Percentiles rank a stretch among this genome's conserved stretches.
Evolutionary conservation across 2,797 vertebrate species (phyloP).

Genomic region (Todus mexicanus): DNA sequence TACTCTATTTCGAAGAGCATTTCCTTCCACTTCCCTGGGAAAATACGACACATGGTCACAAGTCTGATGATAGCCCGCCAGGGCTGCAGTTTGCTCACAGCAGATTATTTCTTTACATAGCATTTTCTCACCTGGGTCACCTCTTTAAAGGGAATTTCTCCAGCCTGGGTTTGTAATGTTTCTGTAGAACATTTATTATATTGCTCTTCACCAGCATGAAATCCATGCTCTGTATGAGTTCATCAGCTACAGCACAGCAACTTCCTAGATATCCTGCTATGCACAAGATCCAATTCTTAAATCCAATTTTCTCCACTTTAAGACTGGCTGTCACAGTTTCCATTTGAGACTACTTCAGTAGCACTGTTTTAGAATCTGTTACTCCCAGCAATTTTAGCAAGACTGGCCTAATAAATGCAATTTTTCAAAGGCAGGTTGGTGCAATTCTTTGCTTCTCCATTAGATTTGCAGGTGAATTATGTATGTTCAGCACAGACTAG

Average conservation of each 20-base stretch:
- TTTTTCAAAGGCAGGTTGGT: slow-evolving; percentile 6
- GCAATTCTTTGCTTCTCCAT: background rate
- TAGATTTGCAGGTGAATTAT: background rate
- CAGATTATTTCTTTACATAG: slow-evolving; percentile 57
- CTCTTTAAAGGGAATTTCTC: slow-evolving; percentile 62
- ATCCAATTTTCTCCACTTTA: slow-evolving; percentile 36
- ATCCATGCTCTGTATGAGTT: background rate
- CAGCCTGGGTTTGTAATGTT: slow-evolving; percentile 44
- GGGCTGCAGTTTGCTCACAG: slow-evolving; percentile 35
- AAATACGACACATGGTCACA: background rate
- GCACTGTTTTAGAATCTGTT: slow-evolving; percentile 22
- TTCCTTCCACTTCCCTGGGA: background rate
- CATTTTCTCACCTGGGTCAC: slow-evolving; percentile 62
- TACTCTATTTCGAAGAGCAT: background rate
- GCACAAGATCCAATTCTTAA: slow-evolving; percentile 25
- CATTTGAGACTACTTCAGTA: slow-evolving; percentile 29
- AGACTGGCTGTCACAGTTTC: slow-evolving; percentile 6
- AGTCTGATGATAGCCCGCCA: background rate
- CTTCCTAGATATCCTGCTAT: slow-evolving; percentile 36
- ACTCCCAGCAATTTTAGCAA: slow-evolving; percentile 18
- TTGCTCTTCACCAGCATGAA: slow-evolving; percentile 37
- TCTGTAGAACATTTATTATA: slow-evolving; percentile 33
- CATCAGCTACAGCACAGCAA: slow-evolving; percentile 4
- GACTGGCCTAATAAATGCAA: background rate
- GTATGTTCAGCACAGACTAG: background rate